phyloP scores from a whole-genome alignment of 2,888 invertebrate species.

The Epiperipatus broadwayi region DNA sequence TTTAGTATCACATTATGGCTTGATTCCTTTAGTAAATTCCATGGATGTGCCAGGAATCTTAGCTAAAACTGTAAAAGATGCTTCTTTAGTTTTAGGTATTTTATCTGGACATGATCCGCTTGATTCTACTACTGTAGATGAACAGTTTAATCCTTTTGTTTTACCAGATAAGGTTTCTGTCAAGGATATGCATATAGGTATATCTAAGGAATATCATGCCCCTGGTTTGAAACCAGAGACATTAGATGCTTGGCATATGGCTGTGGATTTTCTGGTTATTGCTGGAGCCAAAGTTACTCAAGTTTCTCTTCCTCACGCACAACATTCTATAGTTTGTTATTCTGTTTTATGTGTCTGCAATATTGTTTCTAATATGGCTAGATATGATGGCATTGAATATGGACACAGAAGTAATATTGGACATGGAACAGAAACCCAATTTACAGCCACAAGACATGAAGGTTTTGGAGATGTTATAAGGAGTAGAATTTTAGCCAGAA shows the following conservation, averaged over 20 bases:
- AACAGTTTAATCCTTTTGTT: conserved; percentile 18
- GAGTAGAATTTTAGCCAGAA: conserved; percentile 79
- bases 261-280: conserved; percentile 51
- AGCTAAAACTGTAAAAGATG: conserved; percentile 59
- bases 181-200: conserved; percentile 57
- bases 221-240: conserved; percentile 53
- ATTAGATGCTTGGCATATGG: conserved; percentile 50
- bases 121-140: conserved; percentile 63
- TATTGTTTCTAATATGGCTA: conserved; percentile 93
- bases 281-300: conserved; percentile 48
- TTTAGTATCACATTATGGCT: conserved; percentile 67
- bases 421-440: no score
- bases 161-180: conserved; percentile 23
- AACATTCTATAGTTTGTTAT: conserved; percentile 74
- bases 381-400: conserved; percentile 82
- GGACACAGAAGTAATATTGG: no score
- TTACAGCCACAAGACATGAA: conserved; percentile 48
- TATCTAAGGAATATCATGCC: conserved; percentile 73
- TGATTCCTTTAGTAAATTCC: conserved; percentile 90
- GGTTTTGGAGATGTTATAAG: conserved; percentile 82
- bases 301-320: conserved; percentile 73
- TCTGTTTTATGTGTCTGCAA: conserved; percentile 81
- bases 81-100: conserved; percentile 45
- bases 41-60: conserved; percentile 92
- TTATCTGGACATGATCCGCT: conserved; percentile 58